Base-by-base conservation (phyloP, 2,113 vertebrate species). In the Leptobrachium leishanense region DNA sequence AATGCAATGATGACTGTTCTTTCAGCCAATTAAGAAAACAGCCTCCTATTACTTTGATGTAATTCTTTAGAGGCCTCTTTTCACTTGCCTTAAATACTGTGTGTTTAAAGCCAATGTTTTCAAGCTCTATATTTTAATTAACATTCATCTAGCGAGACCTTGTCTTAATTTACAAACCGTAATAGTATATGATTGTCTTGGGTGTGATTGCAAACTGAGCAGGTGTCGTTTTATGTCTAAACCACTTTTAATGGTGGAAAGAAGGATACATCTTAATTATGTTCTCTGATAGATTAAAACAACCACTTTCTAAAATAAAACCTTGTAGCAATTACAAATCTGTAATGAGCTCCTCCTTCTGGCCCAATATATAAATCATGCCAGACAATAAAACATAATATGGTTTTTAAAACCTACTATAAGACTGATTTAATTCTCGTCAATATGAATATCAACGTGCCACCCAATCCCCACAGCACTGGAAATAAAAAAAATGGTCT, bases 251-350 rank as follows among this genome's bases (percentile, higher is more conserved):
- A 70, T 9, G 2, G 12, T 31, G 9, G 12, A 66, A 31, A n/a
- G 9, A 70, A 70, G 9, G 15, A 20, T n/a, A 31, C 68, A 70
- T 70, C 20, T 50, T 9, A 70, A 70, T 70, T 46, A 70, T 66
- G 39, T 64, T 64, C 39, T 41, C 64, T 42, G 31, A 31, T 31
- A 9, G 64, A 66, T 2, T 39, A 66, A 39, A 66, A 39, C 40
- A 39, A 31, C 20, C 20, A 31, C 10, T 66, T 50, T 50, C 8
- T 4, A 50, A 50, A 50, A 5, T 50, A 50, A 4, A 50, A 50
- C 46, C 4, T 50, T 50, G 4, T 50, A 50, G 8, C 46, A 50
- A 4, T 50, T 50, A 50, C 46, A 50, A 8, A 31, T 31, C 20
- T 31, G 20, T 31, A 31, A 31, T 31, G 20, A 31, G 20, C 20